Base-by-base conservation (phyloP, 1,140 invertebrate genomes). In the Triops cancriformis region DNA sequence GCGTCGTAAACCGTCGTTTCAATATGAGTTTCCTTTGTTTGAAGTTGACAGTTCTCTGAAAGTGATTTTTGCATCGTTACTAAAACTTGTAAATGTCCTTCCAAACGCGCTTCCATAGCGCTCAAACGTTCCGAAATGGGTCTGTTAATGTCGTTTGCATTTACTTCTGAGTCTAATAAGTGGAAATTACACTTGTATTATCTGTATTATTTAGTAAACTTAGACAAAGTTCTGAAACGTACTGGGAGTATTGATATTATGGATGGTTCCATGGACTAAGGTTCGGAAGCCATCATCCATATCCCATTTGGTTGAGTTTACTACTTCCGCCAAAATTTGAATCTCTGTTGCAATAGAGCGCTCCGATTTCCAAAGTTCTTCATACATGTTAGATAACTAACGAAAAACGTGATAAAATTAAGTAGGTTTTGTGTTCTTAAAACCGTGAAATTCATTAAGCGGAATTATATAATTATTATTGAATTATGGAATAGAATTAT, bases 361-460 rank as follows among this genome's bases (percentile, higher is more conserved):
- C 1, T 85, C 83, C n/a, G 84, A 84, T 43, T 86, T 84, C 87
- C 87, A 88, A 28, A 88, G 85, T 75, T 88, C 87, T 37, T 86
- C 84, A 81, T 88, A 88, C 80, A 88, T 87, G 78, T 88, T 87
- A 80, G 85, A 86, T 42, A 88, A 85, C 88, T 89, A 78, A 78
- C 7, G 31, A 7, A 37, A 37, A 37, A 37, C 2, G 31, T 2
- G 31, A 37, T 4, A 37, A 7, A 7, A 37, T 37, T 7, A 37
- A 37, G 7, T 37, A 37, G 31, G 31, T 37, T 7, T 37, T 37
- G 2, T 37, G 31, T 7, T 37, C 7, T 37, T 37, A 37, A 7
- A 37, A 37, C n/a, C n/a, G n/a, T n/a, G n/a, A n/a, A n/a, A n/a
- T n/a, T n/a, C n/a, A n/a, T n/a, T n/a, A n/a, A n/a, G n/a, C n/a